Percentiles rank a stretch among this genome's conserved stretches.
Evolutionary conservation across 1,140 invertebrate species (phyloP).

Genomic region (Calliopsis andreniformis): DNA sequence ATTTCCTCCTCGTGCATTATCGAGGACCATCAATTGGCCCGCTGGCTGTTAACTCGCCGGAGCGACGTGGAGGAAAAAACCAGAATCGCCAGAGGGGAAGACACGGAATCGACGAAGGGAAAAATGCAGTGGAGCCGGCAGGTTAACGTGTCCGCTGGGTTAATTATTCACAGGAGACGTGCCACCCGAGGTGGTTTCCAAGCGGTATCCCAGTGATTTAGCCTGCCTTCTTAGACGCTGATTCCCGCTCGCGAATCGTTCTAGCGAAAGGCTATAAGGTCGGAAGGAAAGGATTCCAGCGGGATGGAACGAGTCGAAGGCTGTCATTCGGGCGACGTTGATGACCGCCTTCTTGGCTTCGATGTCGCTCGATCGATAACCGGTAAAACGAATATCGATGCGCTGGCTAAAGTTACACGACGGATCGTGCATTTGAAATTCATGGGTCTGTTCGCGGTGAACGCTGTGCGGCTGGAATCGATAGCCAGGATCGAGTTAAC

Average conservation of each 20-base stretch:
- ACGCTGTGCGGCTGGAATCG: constrained; percentile 34
- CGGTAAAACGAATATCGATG: constrained; percentile 50
- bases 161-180: constrained; percentile 61
- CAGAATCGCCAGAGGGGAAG: background rate
- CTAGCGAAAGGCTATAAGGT: background rate
- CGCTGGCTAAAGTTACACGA: constrained; percentile 23
- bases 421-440: constrained; percentile 54
- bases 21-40: constrained; percentile 43
- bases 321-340: constrained; percentile 38
- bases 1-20: constrained; percentile 50
- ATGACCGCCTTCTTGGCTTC: constrained; percentile 20
- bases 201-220: background rate
- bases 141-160: background rate
- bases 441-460: constrained; percentile 50
- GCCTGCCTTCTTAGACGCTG: background rate
- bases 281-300: background rate
- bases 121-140: background rate
- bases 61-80: background rate
- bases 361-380: constrained; percentile 45
- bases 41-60: constrained; percentile 24
- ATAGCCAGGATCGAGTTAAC: constrained; percentile 54
- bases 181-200: constrained; percentile 28
- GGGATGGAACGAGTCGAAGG: background rate
- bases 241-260: background rate
- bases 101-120: background rate